Conservation (phyloP, 1,140 invertebrate species). For the Sinonovacula constricta region DNA sequence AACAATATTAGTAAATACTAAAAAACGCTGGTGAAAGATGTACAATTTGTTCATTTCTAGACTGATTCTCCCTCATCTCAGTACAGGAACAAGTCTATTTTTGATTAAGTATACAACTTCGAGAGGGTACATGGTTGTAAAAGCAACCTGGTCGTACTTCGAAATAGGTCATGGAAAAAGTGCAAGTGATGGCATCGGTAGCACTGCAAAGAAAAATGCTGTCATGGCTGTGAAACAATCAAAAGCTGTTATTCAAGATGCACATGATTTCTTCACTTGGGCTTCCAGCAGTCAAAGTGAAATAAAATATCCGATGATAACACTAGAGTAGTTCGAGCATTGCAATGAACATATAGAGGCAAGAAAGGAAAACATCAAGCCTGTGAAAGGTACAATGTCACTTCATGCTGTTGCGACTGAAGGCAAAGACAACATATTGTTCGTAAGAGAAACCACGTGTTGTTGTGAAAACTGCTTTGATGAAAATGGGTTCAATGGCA, state of each 20-base stretch:
- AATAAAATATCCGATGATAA: constrained; percentile 15
- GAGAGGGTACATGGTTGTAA: constrained; percentile 34
- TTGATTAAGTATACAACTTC: constrained; percentile 24
- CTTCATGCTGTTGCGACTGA: constrained; percentile 27
- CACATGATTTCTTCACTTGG: too few species aligned
- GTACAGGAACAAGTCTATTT: constrained; percentile 52
- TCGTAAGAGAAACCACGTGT: constrained; percentile 13
- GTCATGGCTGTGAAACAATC: constrained; percentile 54
- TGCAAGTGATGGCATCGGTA: constrained; percentile 58
- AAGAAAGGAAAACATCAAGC: neutral
- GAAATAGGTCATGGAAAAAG: constrained; percentile 60
- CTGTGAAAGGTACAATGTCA: constrained; percentile 54
- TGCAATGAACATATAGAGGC: constrained; percentile 9
- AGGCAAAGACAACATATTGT: neutral
- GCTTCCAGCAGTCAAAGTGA: too few species aligned
- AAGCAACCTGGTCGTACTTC: constrained; percentile 53
- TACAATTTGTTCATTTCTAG: constrained; percentile 54
- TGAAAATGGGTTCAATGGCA: constrained; percentile 12
- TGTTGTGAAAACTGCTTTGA: constrained; percentile 14
- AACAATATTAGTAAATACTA: constrained; percentile 8
- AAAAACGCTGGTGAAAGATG: constrained; percentile 2
- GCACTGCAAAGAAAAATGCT: constrained; percentile 50
- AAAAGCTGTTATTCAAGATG: constrained; percentile 55
- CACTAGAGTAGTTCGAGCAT: constrained; percentile 23
- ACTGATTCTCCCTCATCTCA: constrained; percentile 57